These are phyloP conservation scores for Matsumyia berberina DNA, from an alignment of 2,888 invertebrate species.

Conservation along the genomic window DNA sequence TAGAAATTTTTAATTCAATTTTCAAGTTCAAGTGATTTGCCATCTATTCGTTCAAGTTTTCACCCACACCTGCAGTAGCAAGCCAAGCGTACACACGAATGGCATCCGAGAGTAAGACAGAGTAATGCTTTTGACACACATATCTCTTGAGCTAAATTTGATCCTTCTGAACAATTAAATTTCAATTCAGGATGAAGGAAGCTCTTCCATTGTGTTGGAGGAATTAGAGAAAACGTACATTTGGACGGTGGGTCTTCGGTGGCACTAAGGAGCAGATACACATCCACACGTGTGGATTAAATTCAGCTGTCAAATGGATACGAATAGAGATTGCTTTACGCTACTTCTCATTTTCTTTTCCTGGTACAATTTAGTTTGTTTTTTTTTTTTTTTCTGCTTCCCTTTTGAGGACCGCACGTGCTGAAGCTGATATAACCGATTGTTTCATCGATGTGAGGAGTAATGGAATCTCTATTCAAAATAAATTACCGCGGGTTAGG, in stretches of 20 bases:
- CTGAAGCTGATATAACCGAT: not conserved
- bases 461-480: not conserved
- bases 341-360: not conserved
- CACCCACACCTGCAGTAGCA: too few species aligned
- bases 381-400: not conserved
- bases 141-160: not conserved
- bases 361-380: not conserved
- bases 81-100: not conserved
- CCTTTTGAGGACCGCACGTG: slow-evolving; percentile 15
- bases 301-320: slow-evolving; percentile 1
- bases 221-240: not conserved
- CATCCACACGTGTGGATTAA: slow-evolving; percentile 7
- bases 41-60: too few species aligned
- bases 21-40: too few species aligned
- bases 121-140: slow-evolving; percentile 3
- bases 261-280: not conserved
- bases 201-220: slow-evolving; percentile 13
- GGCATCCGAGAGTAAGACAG: not conserved
- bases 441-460: not conserved
- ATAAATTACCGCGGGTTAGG: not conserved
- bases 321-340: not conserved
- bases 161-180: not conserved
- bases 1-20: too few species aligned
- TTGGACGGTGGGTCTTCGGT: too few species aligned
- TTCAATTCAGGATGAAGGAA: not conserved